phyloP scores from a whole-genome alignment of 1,140 invertebrate genomes.

The Drosophila ironensis region DNA sequence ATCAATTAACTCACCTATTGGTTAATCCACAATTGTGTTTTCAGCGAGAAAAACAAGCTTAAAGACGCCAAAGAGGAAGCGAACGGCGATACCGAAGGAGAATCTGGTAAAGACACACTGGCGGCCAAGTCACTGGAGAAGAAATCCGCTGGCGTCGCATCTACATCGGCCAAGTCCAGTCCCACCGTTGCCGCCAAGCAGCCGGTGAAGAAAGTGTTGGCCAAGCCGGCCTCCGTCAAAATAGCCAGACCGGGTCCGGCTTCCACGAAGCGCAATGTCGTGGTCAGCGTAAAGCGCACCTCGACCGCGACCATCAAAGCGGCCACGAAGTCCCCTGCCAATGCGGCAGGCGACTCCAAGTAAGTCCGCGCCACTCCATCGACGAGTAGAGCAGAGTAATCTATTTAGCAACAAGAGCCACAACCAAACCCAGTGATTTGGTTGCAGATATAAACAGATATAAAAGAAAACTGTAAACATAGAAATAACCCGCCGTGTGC shows the following conservation, averaged over 20 bases:
- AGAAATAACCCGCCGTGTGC: constrained; percentile 34
- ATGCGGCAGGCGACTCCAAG: constrained; percentile 43
- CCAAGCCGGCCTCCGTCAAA: constrained; percentile 50
- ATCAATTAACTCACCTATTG: too few relatives aligned
- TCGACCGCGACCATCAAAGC: constrained; percentile 46
- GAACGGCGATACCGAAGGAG: constrained; percentile 43
- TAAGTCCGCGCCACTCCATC: constrained; percentile 21
- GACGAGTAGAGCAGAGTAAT: constrained; percentile 11
- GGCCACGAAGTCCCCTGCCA: constrained; percentile 40
- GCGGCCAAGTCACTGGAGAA: constrained; percentile 41
- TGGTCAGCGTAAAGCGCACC: constrained; percentile 66
- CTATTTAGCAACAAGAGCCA: constrained; percentile 13
- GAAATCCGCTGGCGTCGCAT: constrained; percentile 21
- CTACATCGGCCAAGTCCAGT: constrained; percentile 27
- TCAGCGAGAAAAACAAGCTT: constrained; percentile 69
- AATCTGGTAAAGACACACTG: constrained; percentile 32
- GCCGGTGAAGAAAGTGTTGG: constrained; percentile 40
- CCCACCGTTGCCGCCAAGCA: constrained; percentile 19
- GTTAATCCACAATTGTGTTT: constrained; percentile 2
- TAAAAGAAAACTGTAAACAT: constrained; percentile 44
- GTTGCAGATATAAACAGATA: constrained; percentile 25
- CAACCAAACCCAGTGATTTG: constrained; percentile 61
- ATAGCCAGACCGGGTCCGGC: constrained; percentile 50
- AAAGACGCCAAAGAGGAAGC: constrained; percentile 64
- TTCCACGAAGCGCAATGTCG: constrained; percentile 60